These are phyloP conservation scores for Malachius bipustulatus DNA, from an alignment of 2,888 invertebrate species.

Conservation along the genomic window DNA sequence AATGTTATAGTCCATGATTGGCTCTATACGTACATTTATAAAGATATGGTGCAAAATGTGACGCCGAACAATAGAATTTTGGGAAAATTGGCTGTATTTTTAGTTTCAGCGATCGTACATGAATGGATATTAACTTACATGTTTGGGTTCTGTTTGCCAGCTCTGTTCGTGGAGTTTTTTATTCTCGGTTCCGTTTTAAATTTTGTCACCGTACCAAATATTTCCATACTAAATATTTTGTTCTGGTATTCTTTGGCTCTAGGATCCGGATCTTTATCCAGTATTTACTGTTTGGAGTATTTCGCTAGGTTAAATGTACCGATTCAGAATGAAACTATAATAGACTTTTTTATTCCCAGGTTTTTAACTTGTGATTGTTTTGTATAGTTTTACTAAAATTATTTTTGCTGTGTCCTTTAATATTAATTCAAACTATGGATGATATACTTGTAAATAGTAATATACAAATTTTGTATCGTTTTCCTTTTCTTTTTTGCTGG, in stretches of 20 bases:
- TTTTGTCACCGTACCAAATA: slow-evolving; percentile 37
- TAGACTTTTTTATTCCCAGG: slow-evolving; percentile 41
- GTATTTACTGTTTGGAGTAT: slow-evolving; percentile 76
- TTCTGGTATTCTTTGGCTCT: slow-evolving; percentile 70
- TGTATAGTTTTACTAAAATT: neutral
- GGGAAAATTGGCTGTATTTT: slow-evolving; percentile 55
- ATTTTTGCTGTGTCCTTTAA: too few species aligned
- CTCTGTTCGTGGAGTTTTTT: slow-evolving; percentile 67
- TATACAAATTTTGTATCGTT: too few species aligned
- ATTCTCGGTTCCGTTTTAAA: slow-evolving; percentile 50
- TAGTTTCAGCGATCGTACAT: slow-evolving; percentile 76
- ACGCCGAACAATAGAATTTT: slow-evolving; percentile 37
- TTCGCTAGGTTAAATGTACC: slow-evolving; percentile 70
- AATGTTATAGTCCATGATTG: slow-evolving; percentile 92
- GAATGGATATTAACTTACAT: slow-evolving; percentile 72
- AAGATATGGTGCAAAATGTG: slow-evolving; percentile 45
- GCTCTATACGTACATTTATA: slow-evolving; percentile 81
- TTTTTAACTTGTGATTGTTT: slow-evolving; percentile 29
- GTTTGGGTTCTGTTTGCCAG: slow-evolving; percentile 80
- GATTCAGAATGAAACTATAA: slow-evolving; percentile 31
- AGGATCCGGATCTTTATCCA: slow-evolving; percentile 66
- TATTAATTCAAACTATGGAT: too few species aligned
- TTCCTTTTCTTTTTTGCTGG: too few species aligned
- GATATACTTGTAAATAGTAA: too few species aligned
- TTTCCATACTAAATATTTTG: slow-evolving; percentile 57